These are phyloP conservation scores for Salarias fasciatus DNA, from an alignment of 2,797 vertebrate genomes.

Conservation along the genomic window DNA sequence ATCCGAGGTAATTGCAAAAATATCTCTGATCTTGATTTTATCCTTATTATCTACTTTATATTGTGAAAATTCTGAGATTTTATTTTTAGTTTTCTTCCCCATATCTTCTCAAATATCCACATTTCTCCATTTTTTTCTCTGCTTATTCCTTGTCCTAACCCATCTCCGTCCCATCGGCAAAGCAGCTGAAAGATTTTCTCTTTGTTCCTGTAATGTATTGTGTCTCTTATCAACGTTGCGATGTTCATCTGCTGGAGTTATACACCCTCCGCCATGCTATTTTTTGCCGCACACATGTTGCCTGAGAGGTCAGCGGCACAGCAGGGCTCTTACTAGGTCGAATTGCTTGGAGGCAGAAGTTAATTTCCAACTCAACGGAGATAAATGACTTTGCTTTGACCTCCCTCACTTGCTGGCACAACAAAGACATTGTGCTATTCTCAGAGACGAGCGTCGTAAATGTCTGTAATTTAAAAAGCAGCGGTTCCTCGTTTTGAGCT, in stretches of 20 bases:
- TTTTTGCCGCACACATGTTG: slow-evolving; percentile 65
- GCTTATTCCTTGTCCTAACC: background rate
- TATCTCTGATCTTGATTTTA: too few relatives aligned
- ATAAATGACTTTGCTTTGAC: slow-evolving; percentile 75
- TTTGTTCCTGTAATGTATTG: slow-evolving; percentile 24
- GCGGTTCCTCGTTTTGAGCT: slow-evolving; percentile 3
- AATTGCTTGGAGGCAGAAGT: slow-evolving; percentile 72
- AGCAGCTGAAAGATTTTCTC: slow-evolving; percentile 19
- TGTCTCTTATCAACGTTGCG: slow-evolving; percentile 55
- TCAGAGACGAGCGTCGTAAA: slow-evolving; percentile 21
- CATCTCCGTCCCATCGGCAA: slow-evolving; percentile 6
- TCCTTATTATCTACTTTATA: too few relatives aligned
- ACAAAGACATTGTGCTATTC: slow-evolving; percentile 59
- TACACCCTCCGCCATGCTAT: slow-evolving; percentile 54
- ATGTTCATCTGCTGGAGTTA: slow-evolving; percentile 59
- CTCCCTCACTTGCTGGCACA: slow-evolving; percentile 54
- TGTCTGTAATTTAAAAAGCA: slow-evolving; percentile 42
- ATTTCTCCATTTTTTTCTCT: too few relatives aligned
- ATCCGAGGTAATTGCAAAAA: too few relatives aligned
- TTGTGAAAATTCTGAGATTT: too few relatives aligned
- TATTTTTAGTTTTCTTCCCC: too few relatives aligned
- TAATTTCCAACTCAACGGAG: slow-evolving; percentile 75
- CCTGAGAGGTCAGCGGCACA: slow-evolving; percentile 62
- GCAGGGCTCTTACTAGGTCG: slow-evolving; percentile 58
- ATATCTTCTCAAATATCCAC: too few relatives aligned